phyloP scores from a whole-genome alignment of 2,888 invertebrate species.

The Nipponacmea schrenckii region DNA sequence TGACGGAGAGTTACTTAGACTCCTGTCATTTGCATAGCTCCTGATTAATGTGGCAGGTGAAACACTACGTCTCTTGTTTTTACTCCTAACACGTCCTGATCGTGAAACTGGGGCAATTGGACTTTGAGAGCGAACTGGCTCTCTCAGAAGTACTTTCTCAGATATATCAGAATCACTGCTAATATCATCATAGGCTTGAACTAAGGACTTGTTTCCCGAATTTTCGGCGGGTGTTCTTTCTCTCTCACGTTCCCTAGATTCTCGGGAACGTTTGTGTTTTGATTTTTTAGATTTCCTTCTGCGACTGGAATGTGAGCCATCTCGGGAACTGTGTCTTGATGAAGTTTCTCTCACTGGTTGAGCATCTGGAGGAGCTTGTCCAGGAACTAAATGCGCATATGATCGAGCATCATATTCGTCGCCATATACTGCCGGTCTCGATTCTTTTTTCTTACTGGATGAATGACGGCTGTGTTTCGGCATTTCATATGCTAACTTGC shows the following conservation, averaged over 20 bases:
- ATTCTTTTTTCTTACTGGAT: neutral
- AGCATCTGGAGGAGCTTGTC: slow-evolving; percentile 22
- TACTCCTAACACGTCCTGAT: slow-evolving; percentile 17
- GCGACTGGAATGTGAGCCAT: slow-evolving; percentile 13
- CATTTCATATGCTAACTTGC: slow-evolving; percentile 1
- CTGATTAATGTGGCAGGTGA: slow-evolving; percentile 42
- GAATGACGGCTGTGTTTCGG: slow-evolving; percentile 5
- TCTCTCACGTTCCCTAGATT: slow-evolving; percentile 38
- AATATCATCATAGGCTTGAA: slow-evolving; percentile 58
- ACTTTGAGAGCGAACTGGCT: neutral
- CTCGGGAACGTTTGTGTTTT: slow-evolving; percentile 15
- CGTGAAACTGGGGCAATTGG: neutral
- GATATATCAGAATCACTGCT: slow-evolving; percentile 59
- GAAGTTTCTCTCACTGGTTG: neutral
- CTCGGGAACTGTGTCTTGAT: neutral
- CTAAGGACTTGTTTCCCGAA: slow-evolving; percentile 33
- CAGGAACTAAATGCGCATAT: slow-evolving; percentile 52
- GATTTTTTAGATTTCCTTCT: slow-evolving; percentile 48
- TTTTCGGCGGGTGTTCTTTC: slow-evolving; percentile 32
- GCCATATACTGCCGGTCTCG: slow-evolving; percentile 21
- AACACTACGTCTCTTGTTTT: slow-evolving; percentile 19
- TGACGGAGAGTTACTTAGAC: slow-evolving; percentile 51
- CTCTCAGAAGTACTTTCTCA: neutral
- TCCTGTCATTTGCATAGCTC: slow-evolving; percentile 45
- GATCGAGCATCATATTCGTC: slow-evolving; percentile 60